These are phyloP conservation scores for Clarias magur DNA, from an alignment of 2,113 vertebrate species.

Conservation along the genomic window DNA sequence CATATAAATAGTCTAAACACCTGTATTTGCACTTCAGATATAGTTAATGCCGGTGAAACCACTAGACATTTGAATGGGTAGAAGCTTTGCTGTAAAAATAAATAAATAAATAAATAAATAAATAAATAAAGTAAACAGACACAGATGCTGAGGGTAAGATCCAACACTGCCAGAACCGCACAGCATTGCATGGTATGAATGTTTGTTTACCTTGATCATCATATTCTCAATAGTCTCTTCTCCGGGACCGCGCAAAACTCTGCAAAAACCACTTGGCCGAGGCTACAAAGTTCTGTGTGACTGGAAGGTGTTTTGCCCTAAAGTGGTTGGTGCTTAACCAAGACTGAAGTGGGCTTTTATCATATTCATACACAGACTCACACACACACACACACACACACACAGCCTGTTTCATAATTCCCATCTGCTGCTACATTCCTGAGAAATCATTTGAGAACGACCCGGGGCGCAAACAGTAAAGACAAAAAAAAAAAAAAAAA, in stretches of 20 bases:
- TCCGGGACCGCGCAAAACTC: slow-evolving; percentile 19
- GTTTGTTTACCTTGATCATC: slow-evolving; percentile 49
- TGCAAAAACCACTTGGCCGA: slow-evolving; percentile 28
- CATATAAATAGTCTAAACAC: slow-evolving; percentile 6
- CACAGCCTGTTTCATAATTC: slow-evolving; percentile 34
- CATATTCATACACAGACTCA: slow-evolving; percentile 28
- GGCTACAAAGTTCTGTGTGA: slow-evolving; percentile 21
- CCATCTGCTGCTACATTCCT: slow-evolving; percentile 33
- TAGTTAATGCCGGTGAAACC: neutral
- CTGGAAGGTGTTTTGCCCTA: slow-evolving; percentile 26
- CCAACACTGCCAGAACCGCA: slow-evolving; percentile 33
- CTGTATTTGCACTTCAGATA: slow-evolving; percentile 27
- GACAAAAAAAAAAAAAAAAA: slow-evolving; percentile 12
- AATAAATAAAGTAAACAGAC: too few relatives aligned
- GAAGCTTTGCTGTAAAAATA: neutral
- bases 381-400: neutral
- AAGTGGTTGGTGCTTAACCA: slow-evolving; percentile 19
- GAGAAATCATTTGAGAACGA: slow-evolving; percentile 27
- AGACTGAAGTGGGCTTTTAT: slow-evolving; percentile 26
- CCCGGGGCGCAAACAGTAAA: slow-evolving; percentile 23
- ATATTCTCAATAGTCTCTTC: slow-evolving; percentile 36
- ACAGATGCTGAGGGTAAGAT: slow-evolving; percentile 5
- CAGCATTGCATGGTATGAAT: slow-evolving; percentile 11
- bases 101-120: too few relatives aligned
- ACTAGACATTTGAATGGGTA: neutral